Base-by-base conservation (phyloP, 2,888 invertebrate species). In the Prenolepis imparis region DNA sequence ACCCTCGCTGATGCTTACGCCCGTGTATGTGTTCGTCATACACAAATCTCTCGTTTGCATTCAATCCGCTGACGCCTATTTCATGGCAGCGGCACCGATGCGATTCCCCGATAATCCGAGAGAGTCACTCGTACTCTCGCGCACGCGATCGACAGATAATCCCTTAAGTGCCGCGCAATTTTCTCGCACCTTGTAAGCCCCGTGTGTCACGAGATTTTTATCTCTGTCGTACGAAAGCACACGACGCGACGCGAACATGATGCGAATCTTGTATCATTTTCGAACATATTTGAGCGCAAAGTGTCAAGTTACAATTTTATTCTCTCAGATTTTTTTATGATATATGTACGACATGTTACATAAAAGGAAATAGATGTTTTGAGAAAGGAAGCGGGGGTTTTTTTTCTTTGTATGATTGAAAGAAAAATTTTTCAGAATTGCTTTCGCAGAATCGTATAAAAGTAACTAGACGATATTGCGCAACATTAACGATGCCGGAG, bases 21-120 rank as follows among this genome's bases (percentile, higher is more conserved):
- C 24, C 66, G 80, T 67, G 4, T 36, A 36, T 36, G 36, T 36
- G 5, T 5, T 66, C 59, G 78, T 80, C 70, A 59, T 68, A 68
- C 32, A 32, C 72, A 48, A 80, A 80, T 72, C 78, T 80, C 78
- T 80, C 78, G 78, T 80, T 80, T 80, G 78, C 61, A 80, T 80
- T 80, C 72, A 61, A 80, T 80, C 72, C 59, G 78, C 59, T 78
- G 70, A 70, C 78, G 72, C 72, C 59, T 72, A 72, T 72, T 80
- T 80, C 28, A 68, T 64, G 59, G 70, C 72, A 72, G 78, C 24
- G 24, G 5, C 21, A 48, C n/a, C 72, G 78, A 70, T 48, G 72
- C 78, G 78, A 80, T 80, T 72, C 36, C 72, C 72, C 72, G 78
- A 80, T 80, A 80, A 80, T 80, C 72, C 78, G 72, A 28, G 1